Conservation (phyloP, 2,113 vertebrate genomes). For the Gasterosteus aculeatus region DNA sequence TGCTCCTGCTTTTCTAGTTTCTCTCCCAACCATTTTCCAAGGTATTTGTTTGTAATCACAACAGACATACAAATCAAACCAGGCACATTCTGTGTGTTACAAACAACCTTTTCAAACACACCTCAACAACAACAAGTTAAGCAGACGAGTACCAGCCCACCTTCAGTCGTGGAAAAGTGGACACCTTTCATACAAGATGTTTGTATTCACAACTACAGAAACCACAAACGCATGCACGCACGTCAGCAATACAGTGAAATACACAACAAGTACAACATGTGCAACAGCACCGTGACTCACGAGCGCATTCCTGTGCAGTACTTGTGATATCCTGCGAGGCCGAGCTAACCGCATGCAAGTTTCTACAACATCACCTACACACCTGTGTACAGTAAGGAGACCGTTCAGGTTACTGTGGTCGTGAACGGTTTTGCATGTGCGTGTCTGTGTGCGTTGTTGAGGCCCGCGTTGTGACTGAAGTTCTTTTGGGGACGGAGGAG, state of each 20-base stretch:
- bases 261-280: background rate
- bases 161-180: background rate
- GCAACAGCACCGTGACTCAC: background rate
- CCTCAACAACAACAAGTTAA: background rate
- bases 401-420: background rate
- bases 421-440: no score
- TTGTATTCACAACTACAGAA: background rate
- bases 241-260: background rate
- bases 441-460: background rate
- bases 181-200: no score
- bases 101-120: background rate
- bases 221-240: background rate
- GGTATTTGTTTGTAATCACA: background rate
- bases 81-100: background rate
- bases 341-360: conserved; percentile 40
- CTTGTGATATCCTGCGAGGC: conserved; percentile 17
- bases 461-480: no score
- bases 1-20: background rate
- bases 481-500: background rate
- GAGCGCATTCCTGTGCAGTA: conserved; percentile 29
- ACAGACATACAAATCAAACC: background rate
- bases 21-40: background rate
- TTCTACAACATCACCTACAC: conserved; percentile 36
- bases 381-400: conserved; percentile 29
- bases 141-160: background rate